Evolutionary conservation across 2,113 vertebrate species (phyloP).

Genomic region (Talpa occidentalis): DNA sequence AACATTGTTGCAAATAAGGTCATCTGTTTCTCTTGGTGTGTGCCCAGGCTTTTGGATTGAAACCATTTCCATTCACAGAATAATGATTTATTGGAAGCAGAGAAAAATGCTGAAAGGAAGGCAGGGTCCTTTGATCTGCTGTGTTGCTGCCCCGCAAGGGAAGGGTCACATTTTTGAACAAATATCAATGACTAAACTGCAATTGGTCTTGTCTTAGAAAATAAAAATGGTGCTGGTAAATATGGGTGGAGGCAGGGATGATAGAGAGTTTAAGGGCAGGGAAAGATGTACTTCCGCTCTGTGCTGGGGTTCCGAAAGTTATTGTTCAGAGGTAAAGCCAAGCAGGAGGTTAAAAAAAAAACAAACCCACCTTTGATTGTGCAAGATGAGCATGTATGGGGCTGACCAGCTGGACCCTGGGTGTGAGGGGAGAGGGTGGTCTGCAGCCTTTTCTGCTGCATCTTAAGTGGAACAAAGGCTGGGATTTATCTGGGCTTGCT

Average conservation of each 20-base stretch:
- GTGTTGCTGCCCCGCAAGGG: conserved; percentile 34
- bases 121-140: conserved; percentile 74
- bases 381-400: not conserved
- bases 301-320: not conserved
- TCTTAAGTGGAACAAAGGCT: not conserved
- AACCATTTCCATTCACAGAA: conserved; percentile 74
- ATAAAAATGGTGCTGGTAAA: not conserved
- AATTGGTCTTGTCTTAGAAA: conserved; percentile 13
- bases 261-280: not conserved
- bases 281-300: not conserved
- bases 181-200: conserved; percentile 54
- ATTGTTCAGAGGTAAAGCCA: not conserved
- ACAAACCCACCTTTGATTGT: not conserved
- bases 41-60: conserved; percentile 72
- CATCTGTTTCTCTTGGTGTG: conserved; percentile 81
- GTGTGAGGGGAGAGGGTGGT: not conserved
- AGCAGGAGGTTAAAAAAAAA: not conserved
- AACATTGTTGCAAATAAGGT: conserved; percentile 68
- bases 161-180: not conserved
- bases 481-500: not conserved
- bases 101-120: conserved; percentile 57
- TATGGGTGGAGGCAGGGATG: not conserved
- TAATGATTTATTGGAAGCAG: conserved; percentile 76
- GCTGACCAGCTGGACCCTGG: not conserved
- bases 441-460: not conserved